phyloP scores from a whole-genome alignment of 2,888 invertebrate species.

The Axea sp. region DNA sequence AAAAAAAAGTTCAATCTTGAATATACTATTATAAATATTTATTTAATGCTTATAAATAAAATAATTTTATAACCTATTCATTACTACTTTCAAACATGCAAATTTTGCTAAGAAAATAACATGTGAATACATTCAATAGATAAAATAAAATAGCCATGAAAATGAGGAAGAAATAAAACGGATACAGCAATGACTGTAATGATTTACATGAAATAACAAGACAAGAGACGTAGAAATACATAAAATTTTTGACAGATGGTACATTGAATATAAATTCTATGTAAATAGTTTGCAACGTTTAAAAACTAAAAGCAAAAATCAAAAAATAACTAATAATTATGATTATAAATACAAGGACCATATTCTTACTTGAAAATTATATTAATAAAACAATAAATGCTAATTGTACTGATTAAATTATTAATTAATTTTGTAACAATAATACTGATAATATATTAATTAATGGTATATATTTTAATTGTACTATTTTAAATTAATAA shows the following conservation, averaged over 20 bases:
- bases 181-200: conserved; percentile 32
- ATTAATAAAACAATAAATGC: no score
- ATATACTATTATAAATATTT: conserved; percentile 27
- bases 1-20: neutral
- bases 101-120: conserved; percentile 31
- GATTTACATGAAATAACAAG: conserved; percentile 50
- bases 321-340: no score
- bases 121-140: conserved; percentile 37
- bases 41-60: conserved; percentile 32
- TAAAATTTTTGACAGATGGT: conserved; percentile 56
- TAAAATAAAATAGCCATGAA: conserved; percentile 44
- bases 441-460: no score
- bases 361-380: no score
- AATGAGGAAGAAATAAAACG: conserved; percentile 57
- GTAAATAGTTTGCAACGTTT: no score
- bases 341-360: no score
- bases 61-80: conserved; percentile 22
- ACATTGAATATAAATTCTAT: conserved; percentile 44
- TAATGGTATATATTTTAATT: no score
- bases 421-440: no score
- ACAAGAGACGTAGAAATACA: conserved; percentile 48
- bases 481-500: no score
- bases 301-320: no score
- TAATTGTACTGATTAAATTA: no score
- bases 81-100: conserved; percentile 35